Percentiles rank a stretch among this genome's conserved stretches.
phyloP scores from a whole-genome alignment of 2,888 invertebrate species.

The Ophion costatus region DNA sequence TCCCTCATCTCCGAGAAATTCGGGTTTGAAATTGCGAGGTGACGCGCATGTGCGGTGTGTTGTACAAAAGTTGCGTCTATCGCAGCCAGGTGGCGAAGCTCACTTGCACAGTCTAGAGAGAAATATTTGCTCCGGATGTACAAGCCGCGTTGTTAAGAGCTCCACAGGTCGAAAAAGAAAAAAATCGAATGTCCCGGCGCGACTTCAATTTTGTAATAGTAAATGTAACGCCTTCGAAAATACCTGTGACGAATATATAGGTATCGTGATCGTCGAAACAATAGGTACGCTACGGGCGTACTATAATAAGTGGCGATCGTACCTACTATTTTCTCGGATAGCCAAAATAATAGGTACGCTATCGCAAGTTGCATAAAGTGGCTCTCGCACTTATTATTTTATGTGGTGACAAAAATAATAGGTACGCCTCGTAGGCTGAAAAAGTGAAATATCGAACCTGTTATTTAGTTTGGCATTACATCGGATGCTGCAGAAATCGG shows the following conservation, averaged over 20 bases:
- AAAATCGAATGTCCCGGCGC: background rate
- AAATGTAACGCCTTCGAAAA: background rate
- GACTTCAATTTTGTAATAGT: background rate
- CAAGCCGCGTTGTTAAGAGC: background rate
- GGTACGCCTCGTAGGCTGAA: background rate
- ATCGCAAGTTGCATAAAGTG: background rate
- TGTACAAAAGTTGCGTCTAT: background rate
- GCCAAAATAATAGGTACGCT: background rate
- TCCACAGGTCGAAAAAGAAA: background rate
- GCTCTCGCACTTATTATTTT: background rate
- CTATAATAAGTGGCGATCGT: background rate
- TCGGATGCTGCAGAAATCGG: too few relatives aligned
- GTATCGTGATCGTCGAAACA: background rate
- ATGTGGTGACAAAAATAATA: background rate
- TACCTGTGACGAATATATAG: background rate
- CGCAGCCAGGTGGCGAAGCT: background rate
- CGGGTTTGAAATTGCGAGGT: conserved; percentile 7
- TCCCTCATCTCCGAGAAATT: conserved; percentile 1
- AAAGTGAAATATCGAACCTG: too few relatives aligned
- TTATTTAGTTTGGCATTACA: too few relatives aligned
- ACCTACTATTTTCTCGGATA: background rate
- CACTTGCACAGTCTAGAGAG: background rate
- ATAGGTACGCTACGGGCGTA: background rate
- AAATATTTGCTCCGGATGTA: too few relatives aligned
- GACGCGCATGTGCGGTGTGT: background rate